A percentile compares a stretch with the other conserved stretches of the same genome.
These are phyloP conservation scores for Microplitis manilae DNA, from an alignment of 2,888 invertebrate species.

Conservation along the genomic window DNA sequence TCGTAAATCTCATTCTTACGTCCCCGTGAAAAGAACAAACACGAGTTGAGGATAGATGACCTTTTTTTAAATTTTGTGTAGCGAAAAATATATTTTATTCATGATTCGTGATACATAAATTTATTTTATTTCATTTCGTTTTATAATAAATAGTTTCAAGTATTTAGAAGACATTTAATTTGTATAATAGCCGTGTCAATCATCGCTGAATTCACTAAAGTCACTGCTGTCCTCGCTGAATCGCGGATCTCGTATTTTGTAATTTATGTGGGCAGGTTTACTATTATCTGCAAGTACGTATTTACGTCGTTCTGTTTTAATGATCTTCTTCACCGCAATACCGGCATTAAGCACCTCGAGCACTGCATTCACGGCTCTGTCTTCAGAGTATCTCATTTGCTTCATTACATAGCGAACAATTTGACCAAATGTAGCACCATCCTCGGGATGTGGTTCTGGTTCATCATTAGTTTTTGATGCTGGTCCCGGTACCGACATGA, in stretches of 20 bases:
- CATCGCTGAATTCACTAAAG: constrained; percentile 36
- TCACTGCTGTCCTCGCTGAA: constrained; percentile 59
- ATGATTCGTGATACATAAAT: constrained; percentile 2
- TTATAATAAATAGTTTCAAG: background rate
- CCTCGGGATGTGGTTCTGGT: constrained; percentile 33
- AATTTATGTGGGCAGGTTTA: constrained; percentile 45
- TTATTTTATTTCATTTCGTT: background rate
- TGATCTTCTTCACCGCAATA: constrained; percentile 59
- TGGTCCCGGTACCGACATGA: constrained; percentile 24
- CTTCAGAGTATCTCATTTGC: constrained; percentile 56
- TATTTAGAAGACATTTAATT: background rate
- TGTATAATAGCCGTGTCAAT: background rate
- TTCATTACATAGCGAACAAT: constrained; percentile 65
- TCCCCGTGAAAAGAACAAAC: constrained; percentile 26
- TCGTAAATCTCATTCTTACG: constrained; percentile 29
- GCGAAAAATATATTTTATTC: constrained; percentile 22
- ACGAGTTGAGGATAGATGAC: constrained; percentile 18
- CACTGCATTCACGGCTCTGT: constrained; percentile 58
- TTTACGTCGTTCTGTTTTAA: constrained; percentile 55
- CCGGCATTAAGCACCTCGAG: constrained; percentile 61
- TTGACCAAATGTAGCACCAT: constrained; percentile 60
- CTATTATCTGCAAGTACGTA: constrained; percentile 52
- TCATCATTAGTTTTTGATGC: background rate
- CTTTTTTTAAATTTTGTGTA: constrained; percentile 14
- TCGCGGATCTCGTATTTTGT: constrained; percentile 56